Evolutionary conservation across 2,888 invertebrate species (phyloP).

Genomic region (Dasysyrphus tricinctus): DNA sequence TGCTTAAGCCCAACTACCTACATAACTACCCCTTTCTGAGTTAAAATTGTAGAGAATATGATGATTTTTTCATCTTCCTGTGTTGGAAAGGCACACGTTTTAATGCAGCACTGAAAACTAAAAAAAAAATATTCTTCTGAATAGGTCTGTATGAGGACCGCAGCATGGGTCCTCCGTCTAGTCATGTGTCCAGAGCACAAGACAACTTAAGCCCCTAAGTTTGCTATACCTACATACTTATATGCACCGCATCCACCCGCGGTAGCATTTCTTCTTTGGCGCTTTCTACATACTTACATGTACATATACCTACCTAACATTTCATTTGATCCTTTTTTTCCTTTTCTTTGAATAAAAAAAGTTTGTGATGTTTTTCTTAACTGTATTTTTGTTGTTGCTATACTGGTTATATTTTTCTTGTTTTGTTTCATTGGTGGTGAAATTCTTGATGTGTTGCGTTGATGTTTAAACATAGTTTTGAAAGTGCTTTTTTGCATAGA

Average conservation of each 20-base stretch:
- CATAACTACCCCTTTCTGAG: constrained; percentile 49
- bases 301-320: not conserved
- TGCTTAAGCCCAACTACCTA: constrained; percentile 37
- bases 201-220: constrained; percentile 58
- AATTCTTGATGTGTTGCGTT: constrained; percentile 47
- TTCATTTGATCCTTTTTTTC: constrained; percentile 52
- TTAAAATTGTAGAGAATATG: constrained; percentile 64
- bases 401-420: constrained; percentile 16
- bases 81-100: constrained; percentile 46
- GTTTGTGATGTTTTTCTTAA: constrained; percentile 39
- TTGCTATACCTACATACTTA: not conserved
- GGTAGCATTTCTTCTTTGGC: constrained; percentile 32
- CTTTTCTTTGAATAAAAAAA: constrained; percentile 48
- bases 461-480: constrained; percentile 46
- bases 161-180: constrained; percentile 62
- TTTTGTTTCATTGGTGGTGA: constrained; percentile 39
- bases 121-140: constrained; percentile 11
- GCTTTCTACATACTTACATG: not conserved
- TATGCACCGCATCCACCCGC: constrained; percentile 23
- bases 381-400: constrained; percentile 1
- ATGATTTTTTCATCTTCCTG: constrained; percentile 36
- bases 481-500: constrained; percentile 37
- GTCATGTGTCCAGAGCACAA: constrained; percentile 69
- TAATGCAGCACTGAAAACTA: constrained; percentile 35
- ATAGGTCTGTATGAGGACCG: constrained; percentile 33